Percentiles rank a stretch among this genome's conserved stretches.
Conservation (phyloP, 2,797 vertebrate species). For the Stomatorhinus walkeri region DNA sequence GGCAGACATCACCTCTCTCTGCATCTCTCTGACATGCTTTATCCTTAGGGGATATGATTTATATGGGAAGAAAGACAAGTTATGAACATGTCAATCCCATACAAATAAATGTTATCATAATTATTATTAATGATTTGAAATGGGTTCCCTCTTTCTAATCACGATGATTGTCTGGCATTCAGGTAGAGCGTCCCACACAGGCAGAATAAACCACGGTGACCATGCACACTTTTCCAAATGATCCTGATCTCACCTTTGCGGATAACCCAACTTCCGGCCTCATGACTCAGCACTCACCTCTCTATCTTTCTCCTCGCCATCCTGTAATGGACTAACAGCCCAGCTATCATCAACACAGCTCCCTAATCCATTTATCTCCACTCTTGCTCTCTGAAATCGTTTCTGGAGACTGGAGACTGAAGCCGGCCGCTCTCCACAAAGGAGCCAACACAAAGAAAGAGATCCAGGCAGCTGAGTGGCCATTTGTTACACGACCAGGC, state of each 20-base stretch:
- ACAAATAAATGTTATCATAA: background rate
- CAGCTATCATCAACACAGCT: constrained; percentile 8
- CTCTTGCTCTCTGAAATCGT: background rate
- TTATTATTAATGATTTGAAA: background rate
- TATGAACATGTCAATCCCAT: background rate
- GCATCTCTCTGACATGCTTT: background rate
- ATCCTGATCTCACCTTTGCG: background rate
- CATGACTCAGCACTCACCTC: background rate
- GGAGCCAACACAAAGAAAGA: background rate
- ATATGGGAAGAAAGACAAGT: background rate
- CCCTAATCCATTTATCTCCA: constrained; percentile 20
- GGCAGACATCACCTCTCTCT: background rate
- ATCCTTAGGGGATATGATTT: background rate
- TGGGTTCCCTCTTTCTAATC: background rate
- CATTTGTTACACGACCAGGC: constrained; percentile 21
- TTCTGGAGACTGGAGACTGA: background rate
- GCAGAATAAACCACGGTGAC: background rate
- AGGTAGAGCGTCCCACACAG: background rate
- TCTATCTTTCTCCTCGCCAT: background rate
- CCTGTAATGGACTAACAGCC: constrained; percentile 10
- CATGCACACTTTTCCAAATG: background rate
- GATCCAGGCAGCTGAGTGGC: background rate
- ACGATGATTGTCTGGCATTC: background rate
- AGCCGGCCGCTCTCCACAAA: background rate
- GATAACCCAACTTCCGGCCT: background rate